Conservation (phyloP, 2,797 vertebrate genomes). For the Pseudomugil gertrudae region DNA sequence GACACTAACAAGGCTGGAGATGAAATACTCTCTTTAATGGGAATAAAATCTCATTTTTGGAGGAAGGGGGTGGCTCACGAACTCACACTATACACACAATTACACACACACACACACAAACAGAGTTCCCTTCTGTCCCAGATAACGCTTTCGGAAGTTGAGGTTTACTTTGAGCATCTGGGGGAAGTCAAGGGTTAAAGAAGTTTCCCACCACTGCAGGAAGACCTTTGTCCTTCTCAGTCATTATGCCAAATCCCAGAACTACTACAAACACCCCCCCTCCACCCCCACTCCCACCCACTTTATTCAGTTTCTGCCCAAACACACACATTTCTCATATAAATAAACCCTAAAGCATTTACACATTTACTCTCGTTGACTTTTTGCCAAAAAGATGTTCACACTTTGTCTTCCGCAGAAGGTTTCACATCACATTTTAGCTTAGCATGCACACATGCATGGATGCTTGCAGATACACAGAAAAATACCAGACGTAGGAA, state of each 20-base stretch:
- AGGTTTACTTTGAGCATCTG: constrained; percentile 79
- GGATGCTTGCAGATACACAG: background rate
- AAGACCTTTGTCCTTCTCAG: constrained; percentile 64
- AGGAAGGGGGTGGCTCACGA: constrained; percentile 12
- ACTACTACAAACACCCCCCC: constrained; percentile 21
- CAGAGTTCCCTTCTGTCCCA: constrained; percentile 43
- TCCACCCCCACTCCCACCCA: background rate
- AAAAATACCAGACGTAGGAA: constrained; percentile 34
- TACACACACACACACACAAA: constrained; percentile 18
- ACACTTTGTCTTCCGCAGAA: background rate
- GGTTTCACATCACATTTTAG: constrained; percentile 6
- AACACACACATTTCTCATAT: constrained; percentile 10
- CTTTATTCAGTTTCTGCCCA: constrained; percentile 33
- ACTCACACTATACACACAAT: background rate
- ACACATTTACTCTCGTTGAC: background rate
- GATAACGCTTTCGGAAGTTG: constrained; percentile 77
- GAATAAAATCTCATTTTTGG: constrained; percentile 21
- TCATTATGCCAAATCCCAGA: constrained; percentile 61
- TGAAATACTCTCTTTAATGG: constrained; percentile 35
- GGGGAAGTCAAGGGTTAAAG: constrained; percentile 79
- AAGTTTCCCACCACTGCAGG: constrained; percentile 81
- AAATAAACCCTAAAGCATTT: constrained; percentile 3
- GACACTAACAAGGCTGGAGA: constrained; percentile 27
- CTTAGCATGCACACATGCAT: constrained; percentile 5
- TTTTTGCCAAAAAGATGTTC: background rate